Base-by-base conservation (phyloP, 2,113 vertebrate genomes). In the Calidris pugnax region DNA sequence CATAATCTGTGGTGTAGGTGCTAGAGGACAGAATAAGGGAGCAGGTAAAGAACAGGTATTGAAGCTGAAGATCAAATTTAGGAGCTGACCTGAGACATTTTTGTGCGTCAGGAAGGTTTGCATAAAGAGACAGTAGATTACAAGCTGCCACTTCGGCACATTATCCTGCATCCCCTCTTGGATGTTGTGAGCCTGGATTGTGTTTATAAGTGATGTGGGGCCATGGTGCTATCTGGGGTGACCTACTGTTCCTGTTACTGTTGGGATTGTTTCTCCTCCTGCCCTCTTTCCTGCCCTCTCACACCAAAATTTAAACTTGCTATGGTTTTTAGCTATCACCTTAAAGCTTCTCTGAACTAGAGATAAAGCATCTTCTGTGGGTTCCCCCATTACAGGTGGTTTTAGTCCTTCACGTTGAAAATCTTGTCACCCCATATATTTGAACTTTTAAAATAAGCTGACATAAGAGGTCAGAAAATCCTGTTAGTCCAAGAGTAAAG, bases 391-490 rank as follows among this genome's bases (percentile, higher is more conserved):
- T 85, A 21, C 8, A 56, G 22, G 45, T 41, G 7, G 7, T 56
- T 84, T 28, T 76, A 6, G 51, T 74, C 43, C 60, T 79, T 85
- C 74, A 22, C 7, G 4, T 18, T 77, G 50, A 90, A 92, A 93
- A 80, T 93, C 62, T 51, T 33, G 33, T 78, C 80, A 64, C n/a
- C 60, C 56, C 2, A 0, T 72, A 19, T 32, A 41, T 64, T 87
- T 60, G 64, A 92, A 57, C 51, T 62, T 91, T 28, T 83, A 39
- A 71, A 96, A 94, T 69, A 92, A 95, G 89, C 74, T 92, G 84
- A 94, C 50, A 43, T 85, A 81, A 91, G 89, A 90, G 94, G 94
- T 94, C 83, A 94, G 87, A 94, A 90, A 95, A 86, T 88, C 48
- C 30, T 47, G 79, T 89, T 94, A 90, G 84, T 82, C 92, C 64